Evolutionary conservation across 2,113 vertebrate genomes (phyloP), one percentile per base, ranked within the genome.

Genomic region (Tenrec ecaudatus): DNA sequence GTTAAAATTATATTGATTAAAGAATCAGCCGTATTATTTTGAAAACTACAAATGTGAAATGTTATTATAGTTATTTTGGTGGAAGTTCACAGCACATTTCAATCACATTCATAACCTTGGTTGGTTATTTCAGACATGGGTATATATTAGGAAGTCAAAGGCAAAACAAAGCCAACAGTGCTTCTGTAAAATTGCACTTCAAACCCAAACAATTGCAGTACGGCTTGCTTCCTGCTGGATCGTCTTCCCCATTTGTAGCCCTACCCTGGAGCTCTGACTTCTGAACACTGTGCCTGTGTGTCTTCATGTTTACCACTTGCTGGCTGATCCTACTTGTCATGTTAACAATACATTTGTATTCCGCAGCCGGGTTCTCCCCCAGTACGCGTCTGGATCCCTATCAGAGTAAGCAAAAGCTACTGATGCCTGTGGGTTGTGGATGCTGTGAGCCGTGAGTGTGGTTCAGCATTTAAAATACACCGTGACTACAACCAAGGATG

Each of bases 401-500:
- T 29, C 73, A 58, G 2, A 73, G 31, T 23, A 86, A 90, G 31
- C 57, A 23, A 82, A 58, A 64, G 19, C 22, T 7, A 7, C 64
- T 53, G 7, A 40, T 64, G 23, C 38, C 57, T 53, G 19, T 57
- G 73, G 76, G 27, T 11, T 89, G 60, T 78, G 47, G 83, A 85
- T 78, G 93, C 81, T 91, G 68, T 62, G 36, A 91, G 40, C 23
- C 33, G 69, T 90, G 38, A 36, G 86, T 89, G 25, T 23, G 53
- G 86, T 77, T 75, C 23, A n/a, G 16, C 66, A n/a, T 23, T n/a
- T 31, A 69, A n/a, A n/a, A n/a, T 31, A 31, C 68, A 2, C 16
- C 17, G 15, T 6, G 68, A 25, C 17, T 17, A 7, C 31, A n/a
- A 71, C 31, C 12, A 71, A 7, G 16, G 68, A 2, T 31, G 17